Conservation (phyloP, 2,888 invertebrate species). For the Drosophila yooni region DNA sequence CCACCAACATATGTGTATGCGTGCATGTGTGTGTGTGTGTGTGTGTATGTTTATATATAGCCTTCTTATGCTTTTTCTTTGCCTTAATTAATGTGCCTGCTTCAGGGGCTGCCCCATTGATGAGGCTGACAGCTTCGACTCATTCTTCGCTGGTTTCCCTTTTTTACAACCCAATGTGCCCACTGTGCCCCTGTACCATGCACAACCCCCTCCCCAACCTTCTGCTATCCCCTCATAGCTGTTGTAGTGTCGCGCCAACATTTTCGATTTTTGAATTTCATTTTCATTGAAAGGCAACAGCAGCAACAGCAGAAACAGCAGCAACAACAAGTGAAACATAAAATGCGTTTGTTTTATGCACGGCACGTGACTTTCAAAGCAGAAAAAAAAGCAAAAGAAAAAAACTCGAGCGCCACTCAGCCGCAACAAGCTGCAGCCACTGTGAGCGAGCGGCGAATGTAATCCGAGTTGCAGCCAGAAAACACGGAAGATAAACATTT, state of each 20-base stretch:
- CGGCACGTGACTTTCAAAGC: slow-evolving; percentile 74
- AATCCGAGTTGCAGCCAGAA: slow-evolving; percentile 37
- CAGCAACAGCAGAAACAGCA: slow-evolving; percentile 33
- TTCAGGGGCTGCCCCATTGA: slow-evolving; percentile 73
- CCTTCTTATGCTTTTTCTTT: slow-evolving; percentile 49
- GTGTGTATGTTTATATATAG: slow-evolving; percentile 53
- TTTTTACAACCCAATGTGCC: slow-evolving; percentile 9
- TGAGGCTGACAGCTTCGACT: slow-evolving; percentile 53
- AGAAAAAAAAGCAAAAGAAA: slow-evolving; percentile 33
- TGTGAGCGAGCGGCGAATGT: slow-evolving; percentile 11
- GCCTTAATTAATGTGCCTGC: slow-evolving; percentile 74
- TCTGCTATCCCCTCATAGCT: slow-evolving; percentile 3
- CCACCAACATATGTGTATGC: slow-evolving; percentile 16
- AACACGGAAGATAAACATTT: slow-evolving; percentile 75
- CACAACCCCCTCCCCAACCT: background rate
- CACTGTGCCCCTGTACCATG: slow-evolving; percentile 1
- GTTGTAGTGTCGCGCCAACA: slow-evolving; percentile 58
- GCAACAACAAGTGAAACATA: slow-evolving; percentile 48
- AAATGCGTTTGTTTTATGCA: slow-evolving; percentile 75
- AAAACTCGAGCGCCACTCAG: slow-evolving; percentile 69
- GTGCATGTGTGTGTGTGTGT: slow-evolving; percentile 7
- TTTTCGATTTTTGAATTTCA: slow-evolving; percentile 71
- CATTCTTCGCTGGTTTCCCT: slow-evolving; percentile 16
- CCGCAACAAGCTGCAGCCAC: slow-evolving; percentile 49
- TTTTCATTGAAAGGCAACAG: slow-evolving; percentile 61